Base-by-base conservation (phyloP, 2,888 invertebrate genomes). In the Orthosia incerta region DNA sequence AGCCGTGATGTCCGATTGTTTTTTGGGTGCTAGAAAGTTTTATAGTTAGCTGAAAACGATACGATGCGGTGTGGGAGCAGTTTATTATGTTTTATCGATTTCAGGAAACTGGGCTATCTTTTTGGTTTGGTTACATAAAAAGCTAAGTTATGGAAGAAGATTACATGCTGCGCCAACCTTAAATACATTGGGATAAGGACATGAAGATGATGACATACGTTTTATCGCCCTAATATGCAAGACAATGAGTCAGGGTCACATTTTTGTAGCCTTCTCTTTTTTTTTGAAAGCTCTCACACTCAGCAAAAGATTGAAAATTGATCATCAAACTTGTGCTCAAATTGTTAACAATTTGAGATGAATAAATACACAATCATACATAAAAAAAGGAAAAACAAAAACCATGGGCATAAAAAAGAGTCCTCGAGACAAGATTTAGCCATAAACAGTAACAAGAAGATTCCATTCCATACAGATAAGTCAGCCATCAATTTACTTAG, bases 401-500 rank as follows among this genome's bases (percentile, higher is more conserved):
- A 18, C 16, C 9, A 53, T 23, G 12, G 23, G 18, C 20, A 76
- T 50, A 63, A 81, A 62, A 64, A 71, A 70, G 23, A 56, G 48
- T 20, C 45, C 4, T 13, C 23, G 15, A 48, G 23, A n/a, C 55
- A 50, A 65, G 45, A 65, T 39, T 13, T n/a, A 20, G 18, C 20
- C 31, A 62, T 63, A 79, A 69, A 46, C 50, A 13, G 71, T 51
- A 55, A 56, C 63, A 31, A 50, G 61, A 31, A 50, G 61, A 61
- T 45, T 39, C 65, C 13, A 74, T 78, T 67, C 67, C 64, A 61
- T 51, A 55, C 45, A 77, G 50, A 77, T 79, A 74, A 80, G 57
- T 70, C 59, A 70, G 20, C 53, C 57, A 76, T 84, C 78, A 83
- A 83, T 82, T 79, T 70, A 50, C 39, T 76, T 66, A 86, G 71